Evolutionary conservation across 2,113 vertebrate genomes (phyloP).

Genomic region (Lagenorhynchus albirostris): DNA sequence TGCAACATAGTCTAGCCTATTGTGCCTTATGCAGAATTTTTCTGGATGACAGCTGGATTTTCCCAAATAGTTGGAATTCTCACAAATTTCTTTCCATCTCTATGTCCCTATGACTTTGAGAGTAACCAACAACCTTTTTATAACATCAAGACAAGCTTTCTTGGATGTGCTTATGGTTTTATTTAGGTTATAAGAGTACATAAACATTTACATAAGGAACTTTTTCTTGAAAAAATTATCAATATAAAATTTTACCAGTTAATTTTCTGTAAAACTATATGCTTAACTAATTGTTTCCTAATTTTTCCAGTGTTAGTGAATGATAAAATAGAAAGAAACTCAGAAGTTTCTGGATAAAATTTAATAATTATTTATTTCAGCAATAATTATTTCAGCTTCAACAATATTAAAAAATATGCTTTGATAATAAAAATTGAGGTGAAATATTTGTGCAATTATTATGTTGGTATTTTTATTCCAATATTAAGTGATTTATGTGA

Average conservation of each 20-base stretch:
- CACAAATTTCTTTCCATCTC: background rate
- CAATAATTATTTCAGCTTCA: background rate
- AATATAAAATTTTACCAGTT: background rate
- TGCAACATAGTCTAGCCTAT: background rate
- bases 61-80: background rate
- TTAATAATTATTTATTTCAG: background rate
- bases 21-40: background rate
- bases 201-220: background rate
- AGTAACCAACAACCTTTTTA: background rate
- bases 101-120: background rate
- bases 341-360: background rate
- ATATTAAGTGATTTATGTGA: background rate
- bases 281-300: background rate
- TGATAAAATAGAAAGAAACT: background rate
- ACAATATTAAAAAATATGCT: background rate
- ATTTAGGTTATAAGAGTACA: background rate
- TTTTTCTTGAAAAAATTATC: background rate
- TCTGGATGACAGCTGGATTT: background rate
- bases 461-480: conserved; percentile 16
- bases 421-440: background rate
- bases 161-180: background rate
- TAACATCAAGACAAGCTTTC: background rate
- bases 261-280: background rate
- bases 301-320: background rate
- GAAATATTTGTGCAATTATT: background rate